phyloP scores from a whole-genome alignment of 1,140 invertebrate species.

The Cherax quadricarinatus region DNA sequence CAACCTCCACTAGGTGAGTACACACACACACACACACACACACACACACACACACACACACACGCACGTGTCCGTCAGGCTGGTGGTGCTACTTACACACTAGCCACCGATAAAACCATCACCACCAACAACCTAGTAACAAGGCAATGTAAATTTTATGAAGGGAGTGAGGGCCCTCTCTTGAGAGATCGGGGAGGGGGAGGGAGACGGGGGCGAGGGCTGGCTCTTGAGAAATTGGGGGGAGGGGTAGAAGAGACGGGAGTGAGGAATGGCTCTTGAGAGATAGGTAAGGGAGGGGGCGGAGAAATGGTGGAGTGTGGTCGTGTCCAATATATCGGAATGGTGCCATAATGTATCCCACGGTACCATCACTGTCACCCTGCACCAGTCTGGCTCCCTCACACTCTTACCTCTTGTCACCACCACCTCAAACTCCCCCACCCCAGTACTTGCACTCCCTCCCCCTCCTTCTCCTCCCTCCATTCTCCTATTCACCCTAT shows the following conservation, averaged over 20 bases:
- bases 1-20: too few species aligned
- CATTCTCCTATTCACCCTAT: not conserved
- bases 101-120: not conserved
- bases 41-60: too few species aligned
- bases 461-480: too few species aligned
- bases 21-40: too few species aligned
- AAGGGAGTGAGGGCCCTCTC: not conserved
- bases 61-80: too few species aligned
- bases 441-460: too few species aligned
- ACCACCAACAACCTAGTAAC: slow-evolving; percentile 7
- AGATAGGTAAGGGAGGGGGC: not conserved
- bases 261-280: not conserved
- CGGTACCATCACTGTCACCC: not conserved
- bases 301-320: not conserved
- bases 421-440: too few species aligned
- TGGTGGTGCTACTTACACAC: not conserved
- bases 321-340: slow-evolving; percentile 41
- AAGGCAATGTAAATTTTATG: slow-evolving; percentile 15
- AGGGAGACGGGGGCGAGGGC: too few species aligned
- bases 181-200: not conserved
- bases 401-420: not conserved
- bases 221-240: too few species aligned
- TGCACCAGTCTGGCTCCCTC: not conserved
- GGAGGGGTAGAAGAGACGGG: too few species aligned
- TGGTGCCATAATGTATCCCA: slow-evolving; percentile 13